These are phyloP conservation scores for Labeo calbasu DNA, from an alignment of 2,797 vertebrate species.

Conservation along the genomic window DNA sequence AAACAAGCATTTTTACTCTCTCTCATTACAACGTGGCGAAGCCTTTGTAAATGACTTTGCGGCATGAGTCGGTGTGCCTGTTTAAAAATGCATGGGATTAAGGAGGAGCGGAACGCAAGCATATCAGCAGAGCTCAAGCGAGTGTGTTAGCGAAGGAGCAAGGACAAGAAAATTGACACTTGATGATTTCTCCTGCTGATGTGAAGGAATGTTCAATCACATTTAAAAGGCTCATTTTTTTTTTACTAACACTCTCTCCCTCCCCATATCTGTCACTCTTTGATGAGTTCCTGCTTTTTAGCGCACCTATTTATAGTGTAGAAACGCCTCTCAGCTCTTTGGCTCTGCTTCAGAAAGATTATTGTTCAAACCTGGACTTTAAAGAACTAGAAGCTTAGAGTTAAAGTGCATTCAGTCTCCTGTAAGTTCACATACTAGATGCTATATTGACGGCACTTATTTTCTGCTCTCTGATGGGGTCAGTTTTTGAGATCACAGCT, in stretches of 20 bases:
- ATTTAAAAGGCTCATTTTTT: slow-evolving; percentile 37
- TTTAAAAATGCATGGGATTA: slow-evolving; percentile 84
- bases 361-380: slow-evolving; percentile 39
- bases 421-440: slow-evolving; percentile 37
- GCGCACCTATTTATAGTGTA: slow-evolving; percentile 37
- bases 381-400: slow-evolving; percentile 1
- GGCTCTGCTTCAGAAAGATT: slow-evolving; percentile 17
- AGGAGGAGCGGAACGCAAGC: slow-evolving; percentile 67
- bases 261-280: slow-evolving; percentile 23
- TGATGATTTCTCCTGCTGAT: slow-evolving; percentile 63
- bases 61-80: slow-evolving; percentile 67
- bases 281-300: no score
- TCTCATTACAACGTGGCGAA: slow-evolving; percentile 74
- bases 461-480: slow-evolving; percentile 37
- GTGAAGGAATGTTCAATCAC: slow-evolving; percentile 50
- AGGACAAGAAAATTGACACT: slow-evolving; percentile 66
- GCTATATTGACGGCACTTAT: slow-evolving; percentile 30
- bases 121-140: slow-evolving; percentile 75
- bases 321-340: slow-evolving; percentile 30
- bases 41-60: slow-evolving; percentile 75
- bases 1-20: slow-evolving; percentile 73
- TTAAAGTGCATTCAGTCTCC: slow-evolving; percentile 24
- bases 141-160: slow-evolving; percentile 66
- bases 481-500: slow-evolving; percentile 20
- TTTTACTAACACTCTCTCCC: slow-evolving; percentile 21